phyloP scores from a whole-genome alignment of 2,888 invertebrate species.

The Conomelus anceps region DNA sequence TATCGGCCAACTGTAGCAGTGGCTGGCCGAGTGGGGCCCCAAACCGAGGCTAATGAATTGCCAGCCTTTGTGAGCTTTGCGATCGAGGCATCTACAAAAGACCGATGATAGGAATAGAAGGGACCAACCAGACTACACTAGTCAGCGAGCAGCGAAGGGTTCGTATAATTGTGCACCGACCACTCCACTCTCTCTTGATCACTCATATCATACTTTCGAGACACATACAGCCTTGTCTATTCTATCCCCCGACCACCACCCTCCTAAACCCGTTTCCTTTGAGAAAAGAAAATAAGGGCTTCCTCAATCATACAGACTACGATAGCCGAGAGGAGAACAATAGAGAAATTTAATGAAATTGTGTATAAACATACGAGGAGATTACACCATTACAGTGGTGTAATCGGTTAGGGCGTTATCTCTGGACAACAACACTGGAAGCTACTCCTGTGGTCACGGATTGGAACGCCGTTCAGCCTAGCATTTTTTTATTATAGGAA shows the following conservation, averaged over 20 bases:
- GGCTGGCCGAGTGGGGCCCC: not conserved
- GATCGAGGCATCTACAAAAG: not conserved
- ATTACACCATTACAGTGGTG: too few relatives aligned
- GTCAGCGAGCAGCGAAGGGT: not conserved
- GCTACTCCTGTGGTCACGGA: too few relatives aligned
- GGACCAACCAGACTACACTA: too few relatives aligned
- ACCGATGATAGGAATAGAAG: too few relatives aligned
- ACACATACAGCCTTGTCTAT: not conserved
- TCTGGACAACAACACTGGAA: too few relatives aligned
- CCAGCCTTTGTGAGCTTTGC: not conserved
- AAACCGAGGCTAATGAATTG: not conserved
- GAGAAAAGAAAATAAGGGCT: not conserved
- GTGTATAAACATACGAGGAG: too few relatives aligned
- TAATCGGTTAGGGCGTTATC: too few relatives aligned
- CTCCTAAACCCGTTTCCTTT: not conserved
- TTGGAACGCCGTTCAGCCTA: too few relatives aligned
- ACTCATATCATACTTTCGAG: not conserved
- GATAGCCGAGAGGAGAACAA: too few relatives aligned
- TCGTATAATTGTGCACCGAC: not conserved
- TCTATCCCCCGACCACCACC: not conserved
- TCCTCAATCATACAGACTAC: too few relatives aligned
- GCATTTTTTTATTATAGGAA: too few relatives aligned
- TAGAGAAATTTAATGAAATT: too few relatives aligned
- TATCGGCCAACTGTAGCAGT: not conserved
- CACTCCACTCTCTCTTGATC: not conserved